Evolutionary conservation across 92 coral and sea anemone genomes (phyloP).

Genomic region (Desmophyllum pertusum): DNA sequence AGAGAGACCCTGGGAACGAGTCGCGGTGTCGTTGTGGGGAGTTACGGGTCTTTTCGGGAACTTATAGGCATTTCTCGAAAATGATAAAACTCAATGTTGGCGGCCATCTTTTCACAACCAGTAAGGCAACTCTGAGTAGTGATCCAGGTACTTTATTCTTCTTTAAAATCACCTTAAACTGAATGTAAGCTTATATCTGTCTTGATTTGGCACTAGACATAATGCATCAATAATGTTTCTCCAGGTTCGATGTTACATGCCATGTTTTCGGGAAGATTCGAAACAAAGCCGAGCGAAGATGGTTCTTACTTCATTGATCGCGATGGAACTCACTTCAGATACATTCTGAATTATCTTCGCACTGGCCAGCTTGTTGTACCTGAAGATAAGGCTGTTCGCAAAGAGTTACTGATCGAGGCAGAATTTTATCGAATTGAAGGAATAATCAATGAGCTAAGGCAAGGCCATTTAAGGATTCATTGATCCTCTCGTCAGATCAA

Average conservation of each 20-base stretch:
- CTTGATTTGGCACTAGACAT: neutral
- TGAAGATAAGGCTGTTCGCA: constrained; percentile 38
- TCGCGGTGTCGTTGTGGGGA: too few species aligned
- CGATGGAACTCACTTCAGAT: constrained; percentile 76
- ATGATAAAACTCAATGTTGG: constrained; percentile 39
- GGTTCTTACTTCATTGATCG: constrained; percentile 84
- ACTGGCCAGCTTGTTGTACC: constrained; percentile 67
- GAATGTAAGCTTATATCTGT: too few species aligned
- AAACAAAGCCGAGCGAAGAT: constrained; percentile 70
- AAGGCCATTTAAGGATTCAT: constrained; percentile 44
- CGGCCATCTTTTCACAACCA: constrained; percentile 7
- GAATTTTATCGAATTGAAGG: constrained; percentile 23
- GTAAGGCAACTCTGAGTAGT: neutral
- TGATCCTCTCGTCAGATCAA: constrained; percentile 43
- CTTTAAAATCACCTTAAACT: too few species aligned
- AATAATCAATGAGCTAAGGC: constrained; percentile 32
- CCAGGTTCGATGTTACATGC: constrained; percentile 23
- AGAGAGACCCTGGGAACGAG: too few species aligned
- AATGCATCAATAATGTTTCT: neutral
- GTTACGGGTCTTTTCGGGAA: too few species aligned
- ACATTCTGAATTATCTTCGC: constrained; percentile 75
- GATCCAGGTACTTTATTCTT: neutral
- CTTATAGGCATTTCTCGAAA: constrained; percentile 63
- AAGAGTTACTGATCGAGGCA: constrained; percentile 70
- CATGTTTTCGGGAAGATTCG: constrained; percentile 45